Evolutionary conservation across 2,888 invertebrate species (phyloP), one percentile per base, ranked within the genome.

Genomic region (Mesorhabditis sp.): DNA sequence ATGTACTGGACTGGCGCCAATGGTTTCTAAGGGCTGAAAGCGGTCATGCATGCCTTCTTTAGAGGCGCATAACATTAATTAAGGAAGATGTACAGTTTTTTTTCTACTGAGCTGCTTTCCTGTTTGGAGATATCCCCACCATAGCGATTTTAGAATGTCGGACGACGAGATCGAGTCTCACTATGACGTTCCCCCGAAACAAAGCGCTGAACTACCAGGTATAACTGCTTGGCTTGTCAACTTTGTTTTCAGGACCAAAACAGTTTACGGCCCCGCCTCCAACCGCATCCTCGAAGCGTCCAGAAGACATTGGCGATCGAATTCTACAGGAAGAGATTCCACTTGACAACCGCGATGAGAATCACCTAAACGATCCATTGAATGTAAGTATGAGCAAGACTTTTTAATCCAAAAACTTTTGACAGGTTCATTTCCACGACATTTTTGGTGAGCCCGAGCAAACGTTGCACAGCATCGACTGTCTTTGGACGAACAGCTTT

Each of bases 311-410:
- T n/a, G 58, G 58, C n/a, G 58, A 50, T 50, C 58, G 58, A n/a
- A 50, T 50, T 50, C 7, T 50, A n/a, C 58, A 50, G n/a, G 58
- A 50, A n/a, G 58, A 50, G 58, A 50, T 50, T n/a, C 58, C 58
- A 50, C n/a, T 50, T 10, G 58, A 50, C n/a, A 50, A 50, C n/a
- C 58, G 58, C 7, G 58, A 50, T 50, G 58, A 50, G n/a, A 50
- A 50, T 13, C 10, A 50, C 10, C 7, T 50, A 10, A 50, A 50
- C 58, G n/a, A 10, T 13, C 58, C 58, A n/a, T 50, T 50, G 58
- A 50, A 50, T 50, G 58, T 50, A n/a, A 50, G 58, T 50, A 13
- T 50, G 58, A n/a, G 58, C 10, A 50, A 50, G n/a, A 50, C 58
- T 50, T 50, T 50, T 50, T 50, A 10, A 50, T 10, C n/a, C n/a